Evolutionary conservation across 2,797 vertebrate genomes (phyloP).

Genomic region (Coendou prehensilis): DNA sequence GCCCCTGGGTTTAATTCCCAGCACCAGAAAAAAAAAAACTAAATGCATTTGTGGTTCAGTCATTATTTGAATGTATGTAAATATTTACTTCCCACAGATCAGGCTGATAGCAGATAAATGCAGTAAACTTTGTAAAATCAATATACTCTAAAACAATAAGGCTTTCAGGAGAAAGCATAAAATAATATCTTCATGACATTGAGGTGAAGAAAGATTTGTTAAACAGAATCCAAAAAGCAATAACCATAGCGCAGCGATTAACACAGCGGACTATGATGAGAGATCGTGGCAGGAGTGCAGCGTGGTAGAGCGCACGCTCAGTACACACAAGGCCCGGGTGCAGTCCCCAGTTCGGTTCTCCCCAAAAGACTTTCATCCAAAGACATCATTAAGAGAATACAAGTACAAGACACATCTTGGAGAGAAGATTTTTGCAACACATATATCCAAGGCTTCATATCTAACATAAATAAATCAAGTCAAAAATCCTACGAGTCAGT

Average conservation of each 20-base stretch:
- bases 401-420: not conserved
- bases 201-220: not conserved
- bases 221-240: not conserved
- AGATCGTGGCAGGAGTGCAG: too few species aligned
- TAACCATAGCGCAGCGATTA: not conserved
- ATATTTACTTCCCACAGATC: slow-evolving; percentile 16
- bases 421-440: not conserved
- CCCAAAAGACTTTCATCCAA: not conserved
- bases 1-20: not conserved
- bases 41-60: not conserved
- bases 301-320: too few species aligned
- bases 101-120: not conserved
- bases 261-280: not conserved
- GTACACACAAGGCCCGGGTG: not conserved
- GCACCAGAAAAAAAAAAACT: not conserved
- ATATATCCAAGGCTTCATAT: not conserved
- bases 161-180: slow-evolving; percentile 38
- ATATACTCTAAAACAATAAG: slow-evolving; percentile 1
- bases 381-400: not conserved
- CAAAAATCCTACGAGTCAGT: not conserved
- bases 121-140: slow-evolving; percentile 31
- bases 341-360: not conserved
- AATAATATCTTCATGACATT: not conserved
- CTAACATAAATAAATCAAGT: not conserved
- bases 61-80: slow-evolving; percentile 50